These are phyloP conservation scores for Epizoanthus illoricatus DNA, from an alignment of 92 coral and sea anemone genomes.

Conservation along the genomic window DNA sequence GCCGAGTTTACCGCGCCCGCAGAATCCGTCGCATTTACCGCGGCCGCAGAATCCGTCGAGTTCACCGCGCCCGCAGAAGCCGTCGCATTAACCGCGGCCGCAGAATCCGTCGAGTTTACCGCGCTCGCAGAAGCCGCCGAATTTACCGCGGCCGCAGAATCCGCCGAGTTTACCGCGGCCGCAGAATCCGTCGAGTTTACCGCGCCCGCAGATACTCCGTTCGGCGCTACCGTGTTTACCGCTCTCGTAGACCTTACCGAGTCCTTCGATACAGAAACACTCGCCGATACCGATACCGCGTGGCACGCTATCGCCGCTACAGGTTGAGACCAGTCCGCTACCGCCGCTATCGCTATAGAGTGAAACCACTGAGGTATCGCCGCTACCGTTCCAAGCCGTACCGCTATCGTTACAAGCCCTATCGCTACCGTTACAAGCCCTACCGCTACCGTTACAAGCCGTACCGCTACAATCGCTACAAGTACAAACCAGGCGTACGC, in stretches of 20 bases:
- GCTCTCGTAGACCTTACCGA: background rate
- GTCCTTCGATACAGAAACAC: background rate
- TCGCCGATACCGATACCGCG: background rate
- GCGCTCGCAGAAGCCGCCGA: background rate
- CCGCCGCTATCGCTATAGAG: constrained; percentile 25
- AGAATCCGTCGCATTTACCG: background rate
- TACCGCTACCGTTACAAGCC: constrained; percentile 1
- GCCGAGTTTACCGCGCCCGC: background rate
- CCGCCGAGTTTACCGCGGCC: background rate
- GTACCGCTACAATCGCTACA: constrained; percentile 9
- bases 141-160: background rate
- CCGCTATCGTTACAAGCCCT: background rate
- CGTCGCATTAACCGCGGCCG: constrained; percentile 2
- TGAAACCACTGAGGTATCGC: background rate
- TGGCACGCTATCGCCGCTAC: constrained; percentile 3
- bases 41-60: background rate
- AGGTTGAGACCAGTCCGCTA: constrained; percentile 17
- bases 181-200: background rate
- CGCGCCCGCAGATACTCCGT: constrained; percentile 16
- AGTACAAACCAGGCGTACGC: background rate
- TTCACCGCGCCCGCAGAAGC: background rate
- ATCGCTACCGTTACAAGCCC: constrained; percentile 1
- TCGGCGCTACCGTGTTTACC: constrained; percentile 3
- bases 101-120: background rate
- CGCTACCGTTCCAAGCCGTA: background rate